Evolutionary conservation across 2,797 vertebrate species (phyloP).

Genomic region (Labeo calbasu): DNA sequence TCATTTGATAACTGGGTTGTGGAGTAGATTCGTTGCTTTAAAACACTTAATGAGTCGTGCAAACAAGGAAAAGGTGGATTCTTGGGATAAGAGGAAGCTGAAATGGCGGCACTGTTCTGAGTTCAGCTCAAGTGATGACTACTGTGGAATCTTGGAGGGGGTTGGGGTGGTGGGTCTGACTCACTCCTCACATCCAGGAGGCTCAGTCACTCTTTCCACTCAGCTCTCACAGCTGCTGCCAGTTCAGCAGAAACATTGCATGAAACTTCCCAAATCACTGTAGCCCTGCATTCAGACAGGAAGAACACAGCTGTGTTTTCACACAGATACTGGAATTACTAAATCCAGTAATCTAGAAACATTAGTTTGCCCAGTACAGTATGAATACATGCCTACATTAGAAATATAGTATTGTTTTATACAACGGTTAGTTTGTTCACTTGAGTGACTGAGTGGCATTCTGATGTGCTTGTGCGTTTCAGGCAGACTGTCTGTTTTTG

Average conservation of each 20-base stretch:
- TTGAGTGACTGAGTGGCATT: neutral
- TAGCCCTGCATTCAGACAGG: neutral
- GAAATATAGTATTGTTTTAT: neutral
- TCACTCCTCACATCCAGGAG: constrained; percentile 40
- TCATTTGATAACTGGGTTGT: neutral
- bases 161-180: constrained; percentile 23
- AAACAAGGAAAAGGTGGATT: constrained; percentile 19
- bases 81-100: neutral
- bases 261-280: constrained; percentile 29
- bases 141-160: constrained; percentile 46
- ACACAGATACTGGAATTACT: neutral
- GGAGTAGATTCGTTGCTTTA: too few relatives aligned
- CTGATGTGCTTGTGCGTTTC: neutral
- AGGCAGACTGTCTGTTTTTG: neutral
- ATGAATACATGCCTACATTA: neutral
- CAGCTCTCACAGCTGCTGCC: constrained; percentile 22
- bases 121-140: constrained; percentile 40
- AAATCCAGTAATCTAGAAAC: neutral
- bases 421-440: neutral
- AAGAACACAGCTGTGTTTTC: neutral
- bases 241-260: constrained; percentile 29
- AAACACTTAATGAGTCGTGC: neutral
- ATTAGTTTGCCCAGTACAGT: neutral
- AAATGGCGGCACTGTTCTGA: neutral
- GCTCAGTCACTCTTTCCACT: constrained; percentile 54